Evolutionary conservation across 2,113 vertebrate genomes (phyloP).

Genomic region (Chaetorhynchus papuensis): DNA sequence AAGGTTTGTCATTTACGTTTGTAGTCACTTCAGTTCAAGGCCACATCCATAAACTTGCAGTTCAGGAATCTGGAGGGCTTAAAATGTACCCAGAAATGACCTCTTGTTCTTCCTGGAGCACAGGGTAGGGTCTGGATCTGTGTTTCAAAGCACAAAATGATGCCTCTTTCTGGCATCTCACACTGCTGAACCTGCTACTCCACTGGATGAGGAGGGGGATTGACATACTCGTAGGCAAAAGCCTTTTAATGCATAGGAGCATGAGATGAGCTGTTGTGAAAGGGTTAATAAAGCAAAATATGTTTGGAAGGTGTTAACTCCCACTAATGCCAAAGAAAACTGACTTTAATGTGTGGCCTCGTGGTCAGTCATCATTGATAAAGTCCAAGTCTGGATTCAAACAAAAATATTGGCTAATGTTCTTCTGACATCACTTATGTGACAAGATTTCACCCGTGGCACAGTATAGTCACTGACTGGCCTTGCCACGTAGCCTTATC

Average conservation of each 20-base stretch:
- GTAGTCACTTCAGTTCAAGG: neutral
- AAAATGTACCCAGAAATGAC: neutral
- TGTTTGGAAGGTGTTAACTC: neutral
- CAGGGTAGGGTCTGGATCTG: neutral
- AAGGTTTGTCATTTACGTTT: neutral
- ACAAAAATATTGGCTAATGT: fast-evolving
- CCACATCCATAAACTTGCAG: neutral
- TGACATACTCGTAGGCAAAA: neutral
- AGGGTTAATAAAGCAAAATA: neutral
- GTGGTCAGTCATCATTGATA: neutral
- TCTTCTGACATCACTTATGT: neutral
- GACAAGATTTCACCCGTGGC: fast-evolving
- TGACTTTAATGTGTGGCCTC: neutral
- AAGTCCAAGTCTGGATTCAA: neutral
- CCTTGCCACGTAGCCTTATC: neutral
- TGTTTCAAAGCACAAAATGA: neutral
- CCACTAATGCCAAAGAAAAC: neutral
- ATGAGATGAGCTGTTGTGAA: neutral
- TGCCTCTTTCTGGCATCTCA: neutral
- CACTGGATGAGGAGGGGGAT: too few species aligned
- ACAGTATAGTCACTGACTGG: fast-evolving
- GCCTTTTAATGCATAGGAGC: neutral
- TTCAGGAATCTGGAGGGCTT: neutral
- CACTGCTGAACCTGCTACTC: neutral
- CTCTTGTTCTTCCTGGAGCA: neutral